Conservation (phyloP, 2,888 invertebrate species). For the Cepaea hortensis region DNA sequence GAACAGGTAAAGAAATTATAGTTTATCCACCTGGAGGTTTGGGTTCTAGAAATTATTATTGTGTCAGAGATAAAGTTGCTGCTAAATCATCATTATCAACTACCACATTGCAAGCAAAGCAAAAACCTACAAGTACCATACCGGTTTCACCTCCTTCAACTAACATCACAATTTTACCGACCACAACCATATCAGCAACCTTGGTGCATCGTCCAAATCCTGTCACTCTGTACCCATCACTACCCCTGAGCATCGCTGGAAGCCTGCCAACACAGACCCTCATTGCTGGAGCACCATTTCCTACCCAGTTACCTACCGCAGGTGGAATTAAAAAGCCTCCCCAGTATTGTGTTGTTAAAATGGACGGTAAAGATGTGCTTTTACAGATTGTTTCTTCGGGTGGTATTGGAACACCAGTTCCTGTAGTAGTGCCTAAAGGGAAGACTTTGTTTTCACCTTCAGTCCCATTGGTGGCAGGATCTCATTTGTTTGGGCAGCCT, state of each 20-base stretch:
- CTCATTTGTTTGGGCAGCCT: background rate
- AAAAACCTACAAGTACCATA: no score
- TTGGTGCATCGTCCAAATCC: background rate
- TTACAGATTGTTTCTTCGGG: slow-evolving; percentile 39
- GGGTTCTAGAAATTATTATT: background rate
- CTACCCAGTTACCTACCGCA: background rate
- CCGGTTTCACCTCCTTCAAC: background rate
- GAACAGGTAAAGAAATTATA: background rate
- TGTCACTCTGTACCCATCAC: background rate
- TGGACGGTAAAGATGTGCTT: slow-evolving; percentile 49
- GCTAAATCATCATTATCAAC: background rate
- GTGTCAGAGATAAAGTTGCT: background rate
- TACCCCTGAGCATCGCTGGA: slow-evolving; percentile 17
- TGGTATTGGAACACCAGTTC: background rate
- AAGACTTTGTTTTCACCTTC: slow-evolving; percentile 6
- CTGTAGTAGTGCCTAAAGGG: slow-evolving; percentile 26
- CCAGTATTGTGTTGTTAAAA: slow-evolving; percentile 45
- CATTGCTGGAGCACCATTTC: background rate
- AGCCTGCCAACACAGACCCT: background rate
- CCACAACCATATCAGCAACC: background rate
- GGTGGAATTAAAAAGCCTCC: slow-evolving; percentile 10
- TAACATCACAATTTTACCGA: slow-evolving; percentile 14
- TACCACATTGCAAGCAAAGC: background rate
- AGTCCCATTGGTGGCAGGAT: background rate
- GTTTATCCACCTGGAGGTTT: slow-evolving; percentile 16